phyloP scores from a whole-genome alignment of 2,888 invertebrate species.

The Drosophila siamana region DNA sequence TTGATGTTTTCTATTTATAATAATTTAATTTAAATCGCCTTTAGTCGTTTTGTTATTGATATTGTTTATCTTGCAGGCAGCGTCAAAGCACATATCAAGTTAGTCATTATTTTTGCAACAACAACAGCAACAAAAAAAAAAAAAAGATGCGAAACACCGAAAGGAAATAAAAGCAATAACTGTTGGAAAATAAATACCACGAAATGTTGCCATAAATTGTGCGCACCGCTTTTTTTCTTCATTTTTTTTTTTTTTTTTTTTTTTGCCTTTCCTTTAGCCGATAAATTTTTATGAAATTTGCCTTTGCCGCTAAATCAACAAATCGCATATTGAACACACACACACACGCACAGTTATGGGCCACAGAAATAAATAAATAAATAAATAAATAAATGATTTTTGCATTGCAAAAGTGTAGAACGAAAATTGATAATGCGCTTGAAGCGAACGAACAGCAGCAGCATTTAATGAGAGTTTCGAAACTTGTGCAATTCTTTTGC shows the following conservation, averaged over 20 bases:
- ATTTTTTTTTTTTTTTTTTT: conserved; percentile 26
- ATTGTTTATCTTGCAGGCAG: conserved; percentile 43
- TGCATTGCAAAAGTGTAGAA: conserved; percentile 2
- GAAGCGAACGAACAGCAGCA: neutral
- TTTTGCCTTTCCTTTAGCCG: conserved; percentile 6
- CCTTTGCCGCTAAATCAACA: conserved; percentile 48
- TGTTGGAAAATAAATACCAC: conserved; percentile 59
- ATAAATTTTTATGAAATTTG: conserved; percentile 55
- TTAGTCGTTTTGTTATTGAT: conserved; percentile 33
- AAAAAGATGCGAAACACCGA: conserved; percentile 8
- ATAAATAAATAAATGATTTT: conserved; percentile 4
- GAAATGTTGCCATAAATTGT: conserved; percentile 62
- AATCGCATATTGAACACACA: conserved; percentile 40
- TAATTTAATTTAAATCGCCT: conserved; percentile 15
- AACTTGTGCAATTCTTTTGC: too few relatives aligned
- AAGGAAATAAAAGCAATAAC: conserved; percentile 53
- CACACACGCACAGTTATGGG: too few relatives aligned
- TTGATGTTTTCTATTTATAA: conserved; percentile 1
- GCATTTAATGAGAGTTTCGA: neutral
- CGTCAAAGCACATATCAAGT: conserved; percentile 44
- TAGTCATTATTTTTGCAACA: conserved; percentile 47
- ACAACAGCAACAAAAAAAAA: conserved; percentile 6
- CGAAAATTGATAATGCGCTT: conserved; percentile 6
- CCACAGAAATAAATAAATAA: conserved; percentile 11
- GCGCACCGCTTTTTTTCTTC: too few relatives aligned